Percentiles rank a stretch among this genome's conserved stretches.
These are phyloP conservation scores for Palythoa caribaeorum DNA, from an alignment of 92 coral and sea anemone species.

Conservation along the genomic window DNA sequence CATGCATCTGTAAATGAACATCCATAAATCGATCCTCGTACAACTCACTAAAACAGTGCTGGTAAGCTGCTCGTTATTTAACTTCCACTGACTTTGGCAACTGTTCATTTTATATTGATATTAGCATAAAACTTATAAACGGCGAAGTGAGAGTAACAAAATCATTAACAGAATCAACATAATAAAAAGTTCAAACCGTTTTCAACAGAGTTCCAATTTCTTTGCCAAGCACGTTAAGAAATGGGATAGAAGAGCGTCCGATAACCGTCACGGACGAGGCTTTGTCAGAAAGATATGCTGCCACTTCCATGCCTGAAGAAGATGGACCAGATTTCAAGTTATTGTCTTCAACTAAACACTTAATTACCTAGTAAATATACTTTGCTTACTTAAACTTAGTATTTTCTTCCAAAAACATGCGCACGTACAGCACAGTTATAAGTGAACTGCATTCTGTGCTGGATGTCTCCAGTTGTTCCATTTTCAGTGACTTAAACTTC, in stretches of 20 bases:
- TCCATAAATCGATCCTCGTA: neutral
- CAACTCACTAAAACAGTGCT: too few relatives aligned
- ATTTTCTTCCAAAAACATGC: too few relatives aligned
- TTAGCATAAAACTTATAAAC: neutral
- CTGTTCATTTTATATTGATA: neutral
- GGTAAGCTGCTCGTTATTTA: too few relatives aligned
- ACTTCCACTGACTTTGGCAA: too few relatives aligned
- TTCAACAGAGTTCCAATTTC: conserved; percentile 84
- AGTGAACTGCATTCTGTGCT: too few relatives aligned
- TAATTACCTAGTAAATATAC: neutral
- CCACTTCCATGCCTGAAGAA: conserved; percentile 86
- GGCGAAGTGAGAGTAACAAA: neutral
- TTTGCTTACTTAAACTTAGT: neutral
- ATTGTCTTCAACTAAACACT: neutral
- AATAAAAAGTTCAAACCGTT: conserved; percentile 64
- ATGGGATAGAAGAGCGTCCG: conserved; percentile 85
- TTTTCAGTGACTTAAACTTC: too few relatives aligned
- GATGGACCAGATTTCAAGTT: neutral
- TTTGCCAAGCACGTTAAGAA: conserved; percentile 85
- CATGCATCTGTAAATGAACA: conserved; percentile 71
- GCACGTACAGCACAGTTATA: too few relatives aligned
- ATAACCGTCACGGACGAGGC: conserved; percentile 91
- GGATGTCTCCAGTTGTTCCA: too few relatives aligned
- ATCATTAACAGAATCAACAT: neutral
- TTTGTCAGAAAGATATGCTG: conserved; percentile 88